These are phyloP conservation scores for Tachina lurida DNA, from an alignment of 2,888 invertebrate species.

Conservation along the genomic window DNA sequence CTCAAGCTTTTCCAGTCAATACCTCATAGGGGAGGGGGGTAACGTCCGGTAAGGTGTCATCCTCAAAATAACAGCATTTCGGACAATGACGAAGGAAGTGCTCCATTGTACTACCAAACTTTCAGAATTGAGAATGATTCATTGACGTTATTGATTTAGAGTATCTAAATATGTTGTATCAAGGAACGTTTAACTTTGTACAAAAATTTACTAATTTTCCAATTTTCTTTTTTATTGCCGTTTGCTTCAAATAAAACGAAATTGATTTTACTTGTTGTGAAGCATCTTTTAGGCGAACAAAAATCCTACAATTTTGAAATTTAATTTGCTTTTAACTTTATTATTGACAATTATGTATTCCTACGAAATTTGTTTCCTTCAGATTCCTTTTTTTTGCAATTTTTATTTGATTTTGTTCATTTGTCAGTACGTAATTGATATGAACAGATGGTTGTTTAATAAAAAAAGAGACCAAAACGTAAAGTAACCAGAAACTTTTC, in stretches of 20 bases:
- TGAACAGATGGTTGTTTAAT: neutral
- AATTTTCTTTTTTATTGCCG: too few species aligned
- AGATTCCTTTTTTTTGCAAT: neutral
- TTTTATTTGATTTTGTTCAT: neutral
- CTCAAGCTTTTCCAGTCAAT: too few species aligned
- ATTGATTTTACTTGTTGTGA: neutral
- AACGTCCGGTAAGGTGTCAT: too few species aligned
- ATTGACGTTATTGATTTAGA: too few species aligned
- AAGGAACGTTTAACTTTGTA: too few species aligned
- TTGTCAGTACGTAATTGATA: conserved; percentile 22
- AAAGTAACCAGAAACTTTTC: conserved; percentile 16
- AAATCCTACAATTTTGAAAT: conserved; percentile 33
- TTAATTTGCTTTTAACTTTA: conserved; percentile 32
- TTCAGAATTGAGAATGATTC: too few species aligned
- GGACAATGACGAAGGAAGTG: too few species aligned
- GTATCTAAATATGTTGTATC: too few species aligned
- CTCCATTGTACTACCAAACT: too few species aligned
- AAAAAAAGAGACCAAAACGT: neutral
- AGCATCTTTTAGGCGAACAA: neutral
- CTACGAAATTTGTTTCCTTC: neutral
- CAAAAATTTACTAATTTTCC: too few species aligned
- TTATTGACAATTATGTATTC: conserved; percentile 17
- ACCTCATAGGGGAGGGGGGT: too few species aligned
- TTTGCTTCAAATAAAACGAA: neutral
- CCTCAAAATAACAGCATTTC: too few species aligned